Conservation (phyloP, 2,797 vertebrate species). For the Sibirionetta formosa region DNA sequence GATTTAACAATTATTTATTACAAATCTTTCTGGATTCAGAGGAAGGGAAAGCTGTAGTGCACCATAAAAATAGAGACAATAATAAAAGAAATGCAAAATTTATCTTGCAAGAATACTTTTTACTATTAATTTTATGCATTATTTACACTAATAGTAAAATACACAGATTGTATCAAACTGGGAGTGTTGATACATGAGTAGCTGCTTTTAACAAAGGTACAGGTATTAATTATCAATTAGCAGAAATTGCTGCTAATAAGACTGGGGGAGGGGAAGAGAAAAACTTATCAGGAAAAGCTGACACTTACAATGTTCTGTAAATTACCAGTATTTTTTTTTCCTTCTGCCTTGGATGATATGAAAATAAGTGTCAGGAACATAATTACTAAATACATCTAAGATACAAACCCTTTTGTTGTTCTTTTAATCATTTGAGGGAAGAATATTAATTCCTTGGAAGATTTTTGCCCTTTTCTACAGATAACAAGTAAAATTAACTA, state of each 20-base stretch:
- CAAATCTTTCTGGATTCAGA: background rate
- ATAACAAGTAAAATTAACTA: constrained; percentile 82
- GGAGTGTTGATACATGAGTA: constrained; percentile 71
- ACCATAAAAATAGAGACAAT: background rate
- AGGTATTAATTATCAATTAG: constrained; percentile 83
- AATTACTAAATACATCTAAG: constrained; percentile 78
- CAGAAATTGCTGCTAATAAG: constrained; percentile 76
- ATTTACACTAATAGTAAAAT: constrained; percentile 71
- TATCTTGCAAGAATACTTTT: background rate
- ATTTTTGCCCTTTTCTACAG: constrained; percentile 71
- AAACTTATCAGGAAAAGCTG: constrained; percentile 64
- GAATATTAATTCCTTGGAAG: constrained; percentile 69
- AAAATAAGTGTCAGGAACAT: constrained; percentile 70
- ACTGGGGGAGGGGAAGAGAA: constrained; percentile 17
- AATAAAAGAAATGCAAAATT: constrained; percentile 13
- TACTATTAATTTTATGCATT: constrained; percentile 68
- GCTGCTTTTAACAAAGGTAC: constrained; percentile 66
- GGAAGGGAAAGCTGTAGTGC: background rate
- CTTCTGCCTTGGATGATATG: constrained; percentile 67
- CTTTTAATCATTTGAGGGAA: constrained; percentile 79
- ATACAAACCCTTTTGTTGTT: constrained; percentile 76
- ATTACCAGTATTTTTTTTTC: constrained; percentile 54
- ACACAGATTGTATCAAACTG: constrained; percentile 57
- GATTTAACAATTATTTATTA: background rate
- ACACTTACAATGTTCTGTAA: constrained; percentile 69